A percentile compares a stretch with the other conserved stretches of the same genome.
phyloP scores from a whole-genome alignment of 2,888 invertebrate genomes.

The Conomelus anceps region DNA sequence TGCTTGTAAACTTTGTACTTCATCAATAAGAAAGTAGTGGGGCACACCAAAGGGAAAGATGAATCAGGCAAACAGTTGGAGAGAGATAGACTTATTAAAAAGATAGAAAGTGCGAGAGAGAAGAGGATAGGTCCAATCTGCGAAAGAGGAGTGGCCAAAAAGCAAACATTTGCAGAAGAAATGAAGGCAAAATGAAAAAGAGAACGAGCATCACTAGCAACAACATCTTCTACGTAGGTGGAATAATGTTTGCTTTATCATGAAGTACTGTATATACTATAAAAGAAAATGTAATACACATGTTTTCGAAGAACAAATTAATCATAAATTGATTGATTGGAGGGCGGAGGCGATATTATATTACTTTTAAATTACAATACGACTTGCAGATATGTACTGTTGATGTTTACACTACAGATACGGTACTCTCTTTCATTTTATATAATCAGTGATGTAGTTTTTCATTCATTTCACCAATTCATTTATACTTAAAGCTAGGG shows the following conservation, averaged over 20 bases:
- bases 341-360: no score
- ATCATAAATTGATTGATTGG: not conserved
- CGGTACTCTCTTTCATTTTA: no score
- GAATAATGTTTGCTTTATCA: not conserved
- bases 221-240: not conserved
- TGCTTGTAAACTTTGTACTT: not conserved
- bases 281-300: not conserved
- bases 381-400: no score
- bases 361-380: no score
- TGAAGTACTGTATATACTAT: not conserved
- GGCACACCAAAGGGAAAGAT: not conserved
- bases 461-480: no score
- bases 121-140: no score
- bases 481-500: no score
- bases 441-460: no score
- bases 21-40: not conserved
- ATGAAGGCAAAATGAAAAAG: not conserved
- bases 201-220: not conserved
- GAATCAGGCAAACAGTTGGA: not conserved
- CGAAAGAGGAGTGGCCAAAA: not conserved
- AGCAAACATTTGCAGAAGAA: not conserved
- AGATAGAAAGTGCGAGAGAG: not conserved
- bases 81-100: not conserved
- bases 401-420: no score
- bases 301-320: not conserved